Evolutionary conservation across 2,888 invertebrate species (phyloP).

Genomic region (Torymus auratus): DNA sequence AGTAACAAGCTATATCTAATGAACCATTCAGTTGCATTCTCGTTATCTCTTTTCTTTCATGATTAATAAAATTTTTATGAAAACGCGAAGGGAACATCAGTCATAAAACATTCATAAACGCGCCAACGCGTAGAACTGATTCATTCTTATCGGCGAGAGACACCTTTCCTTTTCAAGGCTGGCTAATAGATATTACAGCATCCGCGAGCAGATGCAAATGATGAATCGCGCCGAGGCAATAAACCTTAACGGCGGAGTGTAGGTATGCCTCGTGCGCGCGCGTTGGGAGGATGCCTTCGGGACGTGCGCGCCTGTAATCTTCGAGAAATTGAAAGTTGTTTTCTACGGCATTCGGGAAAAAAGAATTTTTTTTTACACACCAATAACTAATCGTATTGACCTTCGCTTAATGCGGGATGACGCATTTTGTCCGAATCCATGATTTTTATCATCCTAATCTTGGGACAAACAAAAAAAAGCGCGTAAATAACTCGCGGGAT

Average conservation of each 20-base stretch:
- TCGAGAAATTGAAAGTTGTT: slow-evolving; percentile 66
- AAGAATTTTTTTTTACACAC: slow-evolving; percentile 36
- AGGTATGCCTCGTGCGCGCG: slow-evolving; percentile 7
- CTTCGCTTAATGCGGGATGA: slow-evolving; percentile 56
- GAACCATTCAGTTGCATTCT: background rate
- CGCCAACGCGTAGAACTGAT: slow-evolving; percentile 26
- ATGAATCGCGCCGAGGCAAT: slow-evolving; percentile 54
- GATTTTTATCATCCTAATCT: slow-evolving; percentile 46
- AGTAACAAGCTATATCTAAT: background rate
- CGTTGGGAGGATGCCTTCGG: slow-evolving; percentile 42
- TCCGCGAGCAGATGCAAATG: slow-evolving; percentile 54
- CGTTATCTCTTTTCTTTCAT: background rate
- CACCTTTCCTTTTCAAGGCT: slow-evolving; percentile 54
- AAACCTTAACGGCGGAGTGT: slow-evolving; percentile 53
- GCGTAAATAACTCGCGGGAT: background rate
- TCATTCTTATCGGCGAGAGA: slow-evolving; percentile 33
- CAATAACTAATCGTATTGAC: slow-evolving; percentile 59
- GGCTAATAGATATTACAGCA: slow-evolving; percentile 53
- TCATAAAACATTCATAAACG: slow-evolving; percentile 14
- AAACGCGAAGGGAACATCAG: background rate
- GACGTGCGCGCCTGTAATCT: slow-evolving; percentile 22
- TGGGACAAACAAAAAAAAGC: background rate
- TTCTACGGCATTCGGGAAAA: slow-evolving; percentile 56
- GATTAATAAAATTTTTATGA: background rate
- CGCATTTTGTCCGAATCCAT: slow-evolving; percentile 36